These are phyloP conservation scores for Caprella mutica DNA, from an alignment of 2,888 invertebrate genomes.

Conservation along the genomic window DNA sequence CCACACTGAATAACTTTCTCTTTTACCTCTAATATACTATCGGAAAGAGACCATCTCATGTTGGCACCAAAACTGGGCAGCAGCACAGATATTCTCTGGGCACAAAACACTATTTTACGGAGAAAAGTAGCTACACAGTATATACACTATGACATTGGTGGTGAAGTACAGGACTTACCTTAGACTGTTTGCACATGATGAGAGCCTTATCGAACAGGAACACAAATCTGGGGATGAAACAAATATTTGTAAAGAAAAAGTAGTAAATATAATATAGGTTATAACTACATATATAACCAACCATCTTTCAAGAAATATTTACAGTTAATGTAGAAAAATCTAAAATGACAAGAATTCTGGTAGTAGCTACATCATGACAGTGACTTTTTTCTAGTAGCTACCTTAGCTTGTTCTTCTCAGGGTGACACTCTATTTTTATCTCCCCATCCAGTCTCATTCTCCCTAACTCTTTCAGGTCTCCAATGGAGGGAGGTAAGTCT, in stretches of 20 bases:
- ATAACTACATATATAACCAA: no score
- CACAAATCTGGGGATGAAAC: constrained; percentile 69
- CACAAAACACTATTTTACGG: not conserved
- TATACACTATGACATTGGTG: not conserved
- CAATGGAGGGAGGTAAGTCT: constrained; percentile 24
- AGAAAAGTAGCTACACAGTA: not conserved
- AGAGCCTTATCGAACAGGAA: constrained; percentile 97
- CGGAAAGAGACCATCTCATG: no score
- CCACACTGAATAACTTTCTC: no score
- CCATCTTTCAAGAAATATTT: no score
- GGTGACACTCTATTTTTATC: constrained; percentile 77
- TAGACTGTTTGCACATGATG: constrained; percentile 75
- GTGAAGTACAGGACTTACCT: constrained; percentile 46
- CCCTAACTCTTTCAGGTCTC: constrained; percentile 68
- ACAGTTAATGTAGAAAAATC: no score
- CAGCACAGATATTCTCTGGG: not conserved
- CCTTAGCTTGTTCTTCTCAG: constrained; percentile 59
- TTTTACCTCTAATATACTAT: no score
- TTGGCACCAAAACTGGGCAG: no score
- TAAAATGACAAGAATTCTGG: no score
- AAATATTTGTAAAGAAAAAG: no score
- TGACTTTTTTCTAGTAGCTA: no score
- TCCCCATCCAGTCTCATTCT: constrained; percentile 87
- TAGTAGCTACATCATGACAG: no score
- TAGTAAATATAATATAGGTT: no score